Percentiles rank a stretch among this genome's conserved stretches.
phyloP scores from a whole-genome alignment of 2,888 invertebrate genomes.

The Melinopterus prodromus region DNA sequence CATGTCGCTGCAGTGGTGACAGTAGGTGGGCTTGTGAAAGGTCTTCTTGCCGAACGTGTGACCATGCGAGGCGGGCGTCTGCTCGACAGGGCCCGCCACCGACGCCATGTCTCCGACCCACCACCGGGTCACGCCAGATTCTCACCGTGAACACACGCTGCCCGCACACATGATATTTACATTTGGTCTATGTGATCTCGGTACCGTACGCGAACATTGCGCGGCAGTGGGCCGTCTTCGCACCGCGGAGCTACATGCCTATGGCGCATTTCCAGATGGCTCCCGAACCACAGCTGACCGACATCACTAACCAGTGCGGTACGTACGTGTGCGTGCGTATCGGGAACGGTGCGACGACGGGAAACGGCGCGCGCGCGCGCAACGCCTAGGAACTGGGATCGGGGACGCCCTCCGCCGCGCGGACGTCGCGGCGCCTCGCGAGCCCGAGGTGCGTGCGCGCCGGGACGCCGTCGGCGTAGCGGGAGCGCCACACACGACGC shows the following conservation, averaged over 20 bases:
- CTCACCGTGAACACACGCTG: slow-evolving; percentile 65
- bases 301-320: slow-evolving; percentile 50
- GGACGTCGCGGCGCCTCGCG: not conserved
- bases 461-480: slow-evolving; percentile 16
- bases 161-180: slow-evolving; percentile 61
- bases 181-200: slow-evolving; percentile 63
- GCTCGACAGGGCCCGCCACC: slow-evolving; percentile 52
- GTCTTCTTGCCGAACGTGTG: slow-evolving; percentile 99
- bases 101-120: slow-evolving; percentile 69
- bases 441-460: slow-evolving; percentile 7
- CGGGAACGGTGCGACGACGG: slow-evolving; percentile 6
- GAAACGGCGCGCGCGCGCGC: slow-evolving; percentile 45
- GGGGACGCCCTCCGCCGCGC: slow-evolving; percentile 13
- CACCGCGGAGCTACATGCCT: slow-evolving; percentile 37
- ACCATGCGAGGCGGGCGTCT: slow-evolving; percentile 66
- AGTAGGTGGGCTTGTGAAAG: slow-evolving; percentile 99
- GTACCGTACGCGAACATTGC: slow-evolving; percentile 67
- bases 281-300: slow-evolving; percentile 55
- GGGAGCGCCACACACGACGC: slow-evolving; percentile 27
- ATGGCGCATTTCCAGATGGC: slow-evolving; percentile 58
- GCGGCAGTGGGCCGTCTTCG: slow-evolving; percentile 56
- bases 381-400: slow-evolving; percentile 42
- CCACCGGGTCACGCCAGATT: slow-evolving; percentile 69
- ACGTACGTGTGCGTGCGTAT: slow-evolving; percentile 5
- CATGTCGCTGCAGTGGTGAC: slow-evolving; percentile 99